Evolutionary conservation across 1,140 invertebrate species (phyloP), one percentile per base, ranked within the genome.

Genomic region (Lysiphlebus fabarum): DNA sequence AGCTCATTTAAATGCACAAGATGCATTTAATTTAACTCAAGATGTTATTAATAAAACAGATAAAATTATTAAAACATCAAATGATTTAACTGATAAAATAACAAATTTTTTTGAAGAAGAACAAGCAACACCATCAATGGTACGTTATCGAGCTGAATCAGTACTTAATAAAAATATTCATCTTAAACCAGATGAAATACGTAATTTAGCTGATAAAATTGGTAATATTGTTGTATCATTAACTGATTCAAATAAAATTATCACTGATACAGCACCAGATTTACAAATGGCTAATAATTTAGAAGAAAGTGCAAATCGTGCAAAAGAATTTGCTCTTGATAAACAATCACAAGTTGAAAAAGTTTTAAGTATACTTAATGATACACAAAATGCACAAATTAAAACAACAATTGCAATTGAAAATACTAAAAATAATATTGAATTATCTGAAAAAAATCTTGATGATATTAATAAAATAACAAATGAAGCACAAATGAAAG

Each of bases 231-330:
- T 97, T 6, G 84, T 86, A 4, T 90, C 89, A 7, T 77, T 98
- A 6, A 94, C 90, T 37, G 86, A 98, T 72, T 95, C 96, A 58
- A 92, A 97, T 67, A 83, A 84, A 59, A 98, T 98, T 67, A 86
- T 98, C 42, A 81, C 82, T 26, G 94, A 90, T 49, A 98, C 96
- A 0, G 84, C 85, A 53, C 84, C 86, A 37, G 91, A 95, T 76
- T 77, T 95, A 48, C 77, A 82, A 33, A 77, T 80, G 63, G 94
- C 94, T 0, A 85, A 90, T 65, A 67, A 80, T 6, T 79, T 97
- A 0, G 93, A 95, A 70, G 75, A 83, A 55, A 82, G 84, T 64
- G 93, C 94, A 1, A 89, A 92, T 63, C 69, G 74, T 26, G 86
- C 91, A 2, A 94, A 91, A 83, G 88, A 85, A 75, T 79, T 75